phyloP scores from a whole-genome alignment of 2,797 vertebrate genomes.

The Bovichtus variegatus region DNA sequence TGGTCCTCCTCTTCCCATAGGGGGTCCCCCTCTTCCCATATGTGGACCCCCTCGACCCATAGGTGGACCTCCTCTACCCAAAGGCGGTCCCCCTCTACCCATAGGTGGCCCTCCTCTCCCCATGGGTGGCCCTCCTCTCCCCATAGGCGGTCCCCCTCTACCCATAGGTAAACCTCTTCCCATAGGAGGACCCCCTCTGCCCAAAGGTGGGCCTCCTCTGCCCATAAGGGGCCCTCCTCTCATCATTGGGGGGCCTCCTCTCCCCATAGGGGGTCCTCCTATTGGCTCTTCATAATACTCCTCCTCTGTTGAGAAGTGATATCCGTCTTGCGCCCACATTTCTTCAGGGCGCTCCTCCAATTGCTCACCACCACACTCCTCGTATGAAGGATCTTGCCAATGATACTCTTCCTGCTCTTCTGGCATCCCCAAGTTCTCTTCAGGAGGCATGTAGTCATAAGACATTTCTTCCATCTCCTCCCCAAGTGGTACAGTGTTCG shows the following conservation, averaged over 20 bases:
- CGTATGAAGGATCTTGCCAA: slow-evolving; percentile 85
- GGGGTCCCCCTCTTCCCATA: slow-evolving; percentile 64
- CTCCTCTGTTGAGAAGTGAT: slow-evolving; percentile 81
- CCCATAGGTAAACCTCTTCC: slow-evolving; percentile 47
- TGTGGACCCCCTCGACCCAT: slow-evolving; percentile 23
- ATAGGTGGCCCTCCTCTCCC: slow-evolving; percentile 40
- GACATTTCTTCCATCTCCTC: slow-evolving; percentile 81
- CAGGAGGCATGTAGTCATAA: slow-evolving; percentile 77
- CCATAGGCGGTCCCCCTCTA: slow-evolving; percentile 34
- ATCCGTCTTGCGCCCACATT: slow-evolving; percentile 87
- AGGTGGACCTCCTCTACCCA: not conserved
- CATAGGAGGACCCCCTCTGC: slow-evolving; percentile 5
- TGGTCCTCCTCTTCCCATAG: slow-evolving; percentile 79
- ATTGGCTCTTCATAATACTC: slow-evolving; percentile 86
- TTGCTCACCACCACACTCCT: slow-evolving; percentile 81
- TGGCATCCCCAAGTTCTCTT: slow-evolving; percentile 78
- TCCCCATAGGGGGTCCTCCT: slow-evolving; percentile 78
- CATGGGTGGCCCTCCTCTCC: slow-evolving; percentile 66
- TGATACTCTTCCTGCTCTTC: slow-evolving; percentile 83
- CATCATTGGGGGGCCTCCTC: slow-evolving; percentile 61
- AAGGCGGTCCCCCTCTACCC: slow-evolving; percentile 30
- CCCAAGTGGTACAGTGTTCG: slow-evolving; percentile 41
- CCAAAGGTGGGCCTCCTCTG: slow-evolving; percentile 32
- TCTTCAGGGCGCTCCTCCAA: slow-evolving; percentile 79
- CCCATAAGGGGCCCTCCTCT: slow-evolving; percentile 37